Evolutionary conservation across 2,888 invertebrate genomes (phyloP), one percentile per base, ranked within the genome.

Genomic region (Embidobia sp.): DNA sequence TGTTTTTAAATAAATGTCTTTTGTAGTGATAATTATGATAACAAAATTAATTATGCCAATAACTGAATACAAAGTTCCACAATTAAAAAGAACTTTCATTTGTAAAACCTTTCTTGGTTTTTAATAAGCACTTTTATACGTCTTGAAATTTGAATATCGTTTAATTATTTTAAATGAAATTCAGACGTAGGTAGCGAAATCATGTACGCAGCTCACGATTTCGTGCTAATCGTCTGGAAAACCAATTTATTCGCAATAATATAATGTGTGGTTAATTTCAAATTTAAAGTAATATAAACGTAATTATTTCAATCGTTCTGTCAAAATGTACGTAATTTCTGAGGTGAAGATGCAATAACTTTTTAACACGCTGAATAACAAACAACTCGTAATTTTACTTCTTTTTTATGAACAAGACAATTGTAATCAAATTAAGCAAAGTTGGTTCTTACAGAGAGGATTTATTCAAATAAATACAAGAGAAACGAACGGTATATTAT

Each of bases 161-260:
- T 44, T 66, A 44, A 66, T 66, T 51, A 44, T 57, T 42, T 11
- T 19, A 37, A 48, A 61, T 48, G 27, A 61, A 61, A 61, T 61
- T 61, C 27, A 13, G n/a, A 13, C 27, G 13, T 27, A 63, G 31
- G 27, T 29, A 42, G 63, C 18, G 48, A 51, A 64, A 51, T 31
- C 51, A 33, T 42, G 51, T 44, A 66, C 53, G 42, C 66, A 44
- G 53, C 66, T 66, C 64, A 64, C 51, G 64, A 64, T 64, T 31
- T 13, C 35, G 42, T 51, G 31, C 40, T 64, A 51, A 64, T 64
- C 51, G 44, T 33, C 53, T 46, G 53, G 66, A 66, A 66, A 64
- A 64, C 26, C 53, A 66, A 66, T 66, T 66, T 66, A 53, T 66
- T 35, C 51, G 44, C 51, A 66, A 51, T 64, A 64, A 64, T 64